Evolutionary conservation across 2,888 invertebrate genomes (phyloP).

Genomic region (Choristoneura rosaceana): DNA sequence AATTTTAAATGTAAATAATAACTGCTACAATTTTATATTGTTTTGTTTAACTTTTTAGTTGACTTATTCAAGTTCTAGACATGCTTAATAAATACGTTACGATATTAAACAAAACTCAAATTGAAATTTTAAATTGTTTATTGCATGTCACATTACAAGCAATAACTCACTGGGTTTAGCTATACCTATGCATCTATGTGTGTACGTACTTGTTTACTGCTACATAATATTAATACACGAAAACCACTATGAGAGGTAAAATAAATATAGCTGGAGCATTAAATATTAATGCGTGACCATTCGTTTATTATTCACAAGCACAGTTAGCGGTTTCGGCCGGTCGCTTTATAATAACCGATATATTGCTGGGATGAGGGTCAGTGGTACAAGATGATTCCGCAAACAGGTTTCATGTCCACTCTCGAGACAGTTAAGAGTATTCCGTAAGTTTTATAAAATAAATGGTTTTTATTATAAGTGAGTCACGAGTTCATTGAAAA

Average conservation of each 20-base stretch:
- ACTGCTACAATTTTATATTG: too few species aligned
- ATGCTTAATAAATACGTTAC: too few species aligned
- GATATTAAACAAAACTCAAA: too few species aligned
- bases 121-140: too few species aligned
- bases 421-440: slow-evolving; percentile 23
- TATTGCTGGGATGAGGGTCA: slow-evolving; percentile 32
- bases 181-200: not conserved
- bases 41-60: too few species aligned
- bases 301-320: slow-evolving; percentile 68
- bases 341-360: slow-evolving; percentile 37
- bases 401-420: slow-evolving; percentile 32
- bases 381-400: slow-evolving; percentile 23
- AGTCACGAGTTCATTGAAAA: too few species aligned
- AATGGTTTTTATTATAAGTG: not conserved
- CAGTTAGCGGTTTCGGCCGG: slow-evolving; percentile 57
- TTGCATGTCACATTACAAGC: too few species aligned
- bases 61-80: too few species aligned
- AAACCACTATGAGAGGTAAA: slow-evolving; percentile 30
- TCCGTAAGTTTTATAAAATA: not conserved
- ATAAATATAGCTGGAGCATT: slow-evolving; percentile 34
- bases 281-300: slow-evolving; percentile 61
- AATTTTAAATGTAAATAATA: too few species aligned
- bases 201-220: not conserved
- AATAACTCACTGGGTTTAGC: not conserved
- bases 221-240: slow-evolving; percentile 35